Percentiles rank a stretch among this genome's conserved stretches.
These are phyloP conservation scores for Drosophila mayri DNA, from an alignment of 1,140 invertebrate species.

Conservation along the genomic window DNA sequence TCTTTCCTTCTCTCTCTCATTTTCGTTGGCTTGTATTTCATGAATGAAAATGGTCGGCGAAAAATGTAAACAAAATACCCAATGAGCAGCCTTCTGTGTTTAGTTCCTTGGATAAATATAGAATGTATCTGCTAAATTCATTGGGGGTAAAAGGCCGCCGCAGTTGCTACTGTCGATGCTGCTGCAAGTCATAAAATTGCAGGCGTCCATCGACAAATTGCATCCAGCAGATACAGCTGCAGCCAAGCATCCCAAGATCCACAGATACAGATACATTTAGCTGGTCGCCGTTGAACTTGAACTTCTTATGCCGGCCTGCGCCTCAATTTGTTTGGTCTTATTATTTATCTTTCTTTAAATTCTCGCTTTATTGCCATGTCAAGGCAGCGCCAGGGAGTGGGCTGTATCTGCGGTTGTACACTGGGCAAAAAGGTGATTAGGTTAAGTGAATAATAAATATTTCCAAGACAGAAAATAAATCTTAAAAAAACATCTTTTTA, in stretches of 20 bases:
- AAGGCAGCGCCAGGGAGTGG: conserved; percentile 46
- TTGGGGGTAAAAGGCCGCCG: conserved; percentile 63
- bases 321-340: conserved; percentile 68
- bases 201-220: conserved; percentile 71
- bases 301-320: conserved; percentile 65
- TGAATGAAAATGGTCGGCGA: conserved; percentile 65
- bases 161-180: conserved; percentile 1
- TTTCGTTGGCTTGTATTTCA: conserved; percentile 62
- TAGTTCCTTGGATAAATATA: conserved; percentile 56
- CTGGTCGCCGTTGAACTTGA: conserved; percentile 74
- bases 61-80: conserved; percentile 38
- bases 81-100: conserved; percentile 11
- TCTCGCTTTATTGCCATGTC: conserved; percentile 77
- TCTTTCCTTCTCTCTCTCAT: conserved; percentile 10
- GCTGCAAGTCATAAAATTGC: conserved; percentile 57
- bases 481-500: not conserved
- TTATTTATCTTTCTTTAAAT: conserved; percentile 80
- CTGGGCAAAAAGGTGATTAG: not conserved
- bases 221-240: conserved; percentile 55
- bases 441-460: not conserved
- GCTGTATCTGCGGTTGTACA: conserved; percentile 12
- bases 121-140: conserved; percentile 59
- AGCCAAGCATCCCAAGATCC: conserved; percentile 1
- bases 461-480: not conserved
- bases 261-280: conserved; percentile 43